Conservation (phyloP, 2,888 invertebrate species). For the Carpatolechia fugitivella region DNA sequence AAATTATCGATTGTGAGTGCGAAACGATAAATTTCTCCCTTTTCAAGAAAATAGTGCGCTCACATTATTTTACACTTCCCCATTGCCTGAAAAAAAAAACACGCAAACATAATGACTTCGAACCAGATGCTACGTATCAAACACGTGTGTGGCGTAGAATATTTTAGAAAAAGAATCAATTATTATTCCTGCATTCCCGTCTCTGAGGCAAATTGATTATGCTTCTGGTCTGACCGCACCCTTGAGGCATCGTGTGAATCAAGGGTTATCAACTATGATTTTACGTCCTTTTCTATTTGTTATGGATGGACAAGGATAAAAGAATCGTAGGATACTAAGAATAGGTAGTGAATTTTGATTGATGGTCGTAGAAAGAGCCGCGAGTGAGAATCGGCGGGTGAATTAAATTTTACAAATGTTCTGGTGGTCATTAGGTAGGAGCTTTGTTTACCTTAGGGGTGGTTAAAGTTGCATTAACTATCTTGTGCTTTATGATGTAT, state of each 20-base stretch:
- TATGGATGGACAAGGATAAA: neutral
- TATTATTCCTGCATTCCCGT: slow-evolving; percentile 29
- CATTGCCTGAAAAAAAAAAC: neutral
- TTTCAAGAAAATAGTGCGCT: too few species aligned
- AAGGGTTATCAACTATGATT: slow-evolving; percentile 30
- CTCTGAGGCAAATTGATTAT: slow-evolving; percentile 48
- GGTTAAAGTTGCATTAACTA: slow-evolving; percentile 28
- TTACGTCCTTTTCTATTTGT: slow-evolving; percentile 23
- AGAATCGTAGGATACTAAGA: neutral
- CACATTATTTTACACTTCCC: too few species aligned
- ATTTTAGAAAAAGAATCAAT: slow-evolving; percentile 28
- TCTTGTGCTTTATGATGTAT: slow-evolving; percentile 11
- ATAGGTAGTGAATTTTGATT: slow-evolving; percentile 46
- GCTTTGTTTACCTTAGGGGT: slow-evolving; percentile 48
- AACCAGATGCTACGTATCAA: neutral
- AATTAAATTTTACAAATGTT: slow-evolving; percentile 43
- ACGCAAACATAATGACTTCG: neutral
- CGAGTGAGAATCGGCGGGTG: slow-evolving; percentile 39
- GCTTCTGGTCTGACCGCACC: slow-evolving; percentile 40
- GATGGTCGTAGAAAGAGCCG: slow-evolving; percentile 47
- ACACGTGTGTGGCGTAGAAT: neutral
- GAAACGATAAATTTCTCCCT: too few species aligned
- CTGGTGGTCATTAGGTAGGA: slow-evolving; percentile 37
- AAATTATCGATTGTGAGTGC: too few species aligned
- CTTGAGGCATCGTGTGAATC: slow-evolving; percentile 47